Base-by-base conservation (phyloP, 2,888 invertebrate genomes). In the Athalia circularis region DNA sequence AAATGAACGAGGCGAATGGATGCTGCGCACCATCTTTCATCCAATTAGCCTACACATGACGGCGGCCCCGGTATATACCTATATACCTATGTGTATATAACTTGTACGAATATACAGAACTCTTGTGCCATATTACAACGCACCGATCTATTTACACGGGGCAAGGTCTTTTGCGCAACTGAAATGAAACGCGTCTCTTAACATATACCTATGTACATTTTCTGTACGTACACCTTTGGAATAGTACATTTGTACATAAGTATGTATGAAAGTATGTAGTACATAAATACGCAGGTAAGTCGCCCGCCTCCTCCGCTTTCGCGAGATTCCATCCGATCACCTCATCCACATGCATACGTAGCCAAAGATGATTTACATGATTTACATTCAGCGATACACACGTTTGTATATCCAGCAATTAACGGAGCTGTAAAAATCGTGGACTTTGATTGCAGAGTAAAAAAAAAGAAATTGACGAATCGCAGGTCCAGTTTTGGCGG, bases 121-220 rank as follows among this genome's bases (percentile, higher is more conserved):
- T 29, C 29, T 29, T 29, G 29, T 29, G 29, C 29, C 29, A 29
- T 29, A 29, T 29, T 29, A 29, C 29, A 29, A 59, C 57, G 57
- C 70, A 59, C n/a, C 47, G 70, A 59, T 59, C 70, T 59, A 72
- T 72, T 72, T 72, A 72, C 70, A 8, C 70, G 70, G 54, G 59
- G 59, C 70, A 72, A 72, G 70, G 70, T 59, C 70, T 72, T 72
- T 72, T 72, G 70, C 70, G 70, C 70, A 72, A 72, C 57, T 45
- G 59, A 72, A 72, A 72, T 72, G 70, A 72, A 72, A 72, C 70
- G 70, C 59, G 70, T 72, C 70, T 29, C 29, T 29, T 29, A 29
- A 29, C 29, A 29, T 29, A 29, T 29, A 29, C 29, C 29, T 29
- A 29, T 29, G 29, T 29, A 29, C 29, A 29, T 29, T 72, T 72